Conservation (phyloP, 2,113 vertebrate genomes). For the Dendrocopos noguchii region DNA sequence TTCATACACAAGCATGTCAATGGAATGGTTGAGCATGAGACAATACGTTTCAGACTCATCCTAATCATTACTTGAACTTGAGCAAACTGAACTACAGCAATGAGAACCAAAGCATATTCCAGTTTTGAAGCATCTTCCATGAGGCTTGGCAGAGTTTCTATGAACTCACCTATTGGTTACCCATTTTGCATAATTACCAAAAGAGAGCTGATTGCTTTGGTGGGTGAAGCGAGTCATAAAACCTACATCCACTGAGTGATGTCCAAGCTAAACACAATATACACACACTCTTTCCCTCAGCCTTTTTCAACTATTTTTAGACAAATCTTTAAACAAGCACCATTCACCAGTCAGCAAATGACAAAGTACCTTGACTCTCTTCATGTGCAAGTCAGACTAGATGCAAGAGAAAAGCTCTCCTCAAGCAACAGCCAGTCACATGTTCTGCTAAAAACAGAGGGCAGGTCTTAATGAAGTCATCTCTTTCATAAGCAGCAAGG, state of each 20-base stretch:
- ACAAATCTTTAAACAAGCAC: constrained; percentile 1
- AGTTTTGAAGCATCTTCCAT: background rate
- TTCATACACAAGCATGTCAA: background rate
- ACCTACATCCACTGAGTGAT: background rate
- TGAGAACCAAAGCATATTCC: rapidly evolving
- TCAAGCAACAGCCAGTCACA: constrained; percentile 32
- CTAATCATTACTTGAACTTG: background rate
- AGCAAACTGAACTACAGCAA: background rate
- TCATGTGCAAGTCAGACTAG: background rate
- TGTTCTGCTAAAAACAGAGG: constrained; percentile 44
- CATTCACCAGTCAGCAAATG: constrained; percentile 50
- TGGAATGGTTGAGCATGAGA: background rate
- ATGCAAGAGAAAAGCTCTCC: constrained; percentile 6
- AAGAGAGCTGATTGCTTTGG: background rate
- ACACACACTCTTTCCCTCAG: background rate
- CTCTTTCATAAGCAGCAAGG: constrained; percentile 56
- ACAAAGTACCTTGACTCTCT: constrained; percentile 8
- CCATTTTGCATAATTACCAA: background rate
- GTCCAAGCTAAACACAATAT: background rate
- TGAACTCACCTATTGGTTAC: background rate
- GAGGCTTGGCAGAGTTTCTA: background rate
- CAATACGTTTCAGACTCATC: background rate
- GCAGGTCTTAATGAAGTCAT: constrained; percentile 48
- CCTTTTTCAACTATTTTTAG: constrained; percentile 43
- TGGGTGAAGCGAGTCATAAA: background rate